Base-by-base conservation (phyloP, 1,140 invertebrate genomes). In the Brachionus asplanchnoidis region DNA sequence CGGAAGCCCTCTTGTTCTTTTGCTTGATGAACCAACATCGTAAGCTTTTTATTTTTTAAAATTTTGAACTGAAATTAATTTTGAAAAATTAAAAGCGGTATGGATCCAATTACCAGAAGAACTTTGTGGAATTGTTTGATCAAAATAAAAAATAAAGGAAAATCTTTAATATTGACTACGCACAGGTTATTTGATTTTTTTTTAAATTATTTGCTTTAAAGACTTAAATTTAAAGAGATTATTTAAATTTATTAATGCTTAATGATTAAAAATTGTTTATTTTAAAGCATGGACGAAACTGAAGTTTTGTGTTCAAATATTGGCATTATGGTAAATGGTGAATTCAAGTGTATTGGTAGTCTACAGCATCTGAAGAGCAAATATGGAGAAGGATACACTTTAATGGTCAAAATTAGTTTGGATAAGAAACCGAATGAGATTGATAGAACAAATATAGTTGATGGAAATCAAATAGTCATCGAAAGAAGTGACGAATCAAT, bases 1-100 rank as follows among this genome's bases (percentile, higher is more conserved):
- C n/a, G 90, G 90, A 17, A 87, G 89, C 28, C 90, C 90, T 80
- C 91, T 92, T 7, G 90, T 96, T 2, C 92, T 97, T 28, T 92
- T 96, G 77, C 91, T 97, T 89, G 96, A 91, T 87, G 90, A 91
- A 85, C 90, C 90, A 42, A 90, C 90, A 7, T 82, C 79, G 82
- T 84, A 50, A 84, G 85, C 86, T 42, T 79, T 91, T 70, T 85
- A 12, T 26, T 32, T 44, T 84, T 68, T 7, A 36, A 36, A 28
- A 3, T 36, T 36, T 5, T 4, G 32, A 7, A 36, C 32, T 36
- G 4, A 28, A 36, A 5, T 36, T 36, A 36, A 36, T 36, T 36
- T 36, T 36, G 26, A 28, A 28, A 28, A 28, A 28, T 28, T 28
- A 36, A 89, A 46, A 46, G 88, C 28, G 90, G 90, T 0, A 90